phyloP scores from a whole-genome alignment of 1,140 invertebrate genomes.

The Ceratina calcarata region DNA sequence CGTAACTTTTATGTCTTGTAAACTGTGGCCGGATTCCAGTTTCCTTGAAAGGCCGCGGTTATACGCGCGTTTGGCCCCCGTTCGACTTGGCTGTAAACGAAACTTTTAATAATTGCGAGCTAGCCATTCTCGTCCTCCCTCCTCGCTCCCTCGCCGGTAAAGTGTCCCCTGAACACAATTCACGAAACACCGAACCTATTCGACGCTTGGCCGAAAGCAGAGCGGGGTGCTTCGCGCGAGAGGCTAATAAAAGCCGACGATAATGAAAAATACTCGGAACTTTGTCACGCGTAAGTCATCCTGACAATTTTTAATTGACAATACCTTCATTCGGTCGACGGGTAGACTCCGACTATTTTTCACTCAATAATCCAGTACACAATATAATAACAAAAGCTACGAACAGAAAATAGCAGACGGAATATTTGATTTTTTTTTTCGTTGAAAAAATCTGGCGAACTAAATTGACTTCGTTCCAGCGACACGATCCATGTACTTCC shows the following conservation, averaged over 20 bases:
- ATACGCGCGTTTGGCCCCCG: slow-evolving; percentile 52
- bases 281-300: not conserved
- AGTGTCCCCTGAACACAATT: not conserved
- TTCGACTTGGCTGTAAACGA: slow-evolving; percentile 51
- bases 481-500: not conserved
- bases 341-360: not conserved
- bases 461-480: not conserved
- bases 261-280: not conserved
- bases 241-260: slow-evolving; percentile 14
- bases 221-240: slow-evolving; percentile 9
- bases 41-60: slow-evolving; percentile 52
- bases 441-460: not conserved
- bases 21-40: slow-evolving; percentile 48
- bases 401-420: not conserved
- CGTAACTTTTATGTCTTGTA: slow-evolving; percentile 67
- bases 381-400: no score
- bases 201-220: not conserved
- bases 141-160: no score
- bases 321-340: not conserved
- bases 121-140: not conserved
- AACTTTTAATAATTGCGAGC: slow-evolving; percentile 62
- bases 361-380: not conserved
- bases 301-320: not conserved
- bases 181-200: not conserved
- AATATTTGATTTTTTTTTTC: not conserved